These are phyloP conservation scores for Percopsis omiscomaycus DNA, from an alignment of 2,797 vertebrate species.

Conservation along the genomic window DNA sequence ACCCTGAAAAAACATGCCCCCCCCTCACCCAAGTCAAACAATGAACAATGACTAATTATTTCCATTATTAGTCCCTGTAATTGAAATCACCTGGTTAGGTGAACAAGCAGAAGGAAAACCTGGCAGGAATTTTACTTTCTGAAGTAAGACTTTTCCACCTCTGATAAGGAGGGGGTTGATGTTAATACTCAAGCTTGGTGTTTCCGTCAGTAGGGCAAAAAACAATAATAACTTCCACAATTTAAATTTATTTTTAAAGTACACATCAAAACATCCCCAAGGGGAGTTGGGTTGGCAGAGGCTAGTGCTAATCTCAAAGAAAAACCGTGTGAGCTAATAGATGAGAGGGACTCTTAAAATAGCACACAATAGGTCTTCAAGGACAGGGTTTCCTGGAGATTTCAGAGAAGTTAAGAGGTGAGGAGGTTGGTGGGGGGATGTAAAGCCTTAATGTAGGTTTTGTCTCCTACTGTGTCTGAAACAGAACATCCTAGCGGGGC, in stretches of 20 bases:
- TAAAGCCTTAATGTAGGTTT: neutral
- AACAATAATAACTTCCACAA: neutral
- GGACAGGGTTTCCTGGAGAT: slow-evolving; percentile 36
- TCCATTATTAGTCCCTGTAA: too few species aligned
- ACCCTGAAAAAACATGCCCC: slow-evolving; percentile 16
- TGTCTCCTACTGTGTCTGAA: slow-evolving; percentile 30
- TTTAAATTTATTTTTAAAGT: slow-evolving; percentile 12
- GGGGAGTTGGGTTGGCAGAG: slow-evolving; percentile 22
- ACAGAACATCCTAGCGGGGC: slow-evolving; percentile 36
- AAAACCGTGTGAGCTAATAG: slow-evolving; percentile 14
- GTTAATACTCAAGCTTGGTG: slow-evolving; percentile 7
- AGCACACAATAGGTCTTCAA: slow-evolving; percentile 41
- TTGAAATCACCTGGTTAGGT: too few species aligned
- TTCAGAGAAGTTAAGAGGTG: slow-evolving; percentile 21
- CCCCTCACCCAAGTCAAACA: slow-evolving; percentile 38
- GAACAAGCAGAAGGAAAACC: too few species aligned
- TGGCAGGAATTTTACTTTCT: too few species aligned
- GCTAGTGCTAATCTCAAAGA: neutral
- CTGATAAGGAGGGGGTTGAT: neutral
- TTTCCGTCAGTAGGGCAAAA: slow-evolving; percentile 30
- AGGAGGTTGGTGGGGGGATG: slow-evolving; percentile 6
- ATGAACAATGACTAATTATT: slow-evolving; percentile 47
- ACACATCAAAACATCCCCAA: neutral
- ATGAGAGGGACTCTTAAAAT: slow-evolving; percentile 46
- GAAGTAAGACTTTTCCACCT: slow-evolving; percentile 10